These are phyloP conservation scores for Callipepla squamata DNA, from an alignment of 2,113 vertebrate genomes.

Conservation along the genomic window DNA sequence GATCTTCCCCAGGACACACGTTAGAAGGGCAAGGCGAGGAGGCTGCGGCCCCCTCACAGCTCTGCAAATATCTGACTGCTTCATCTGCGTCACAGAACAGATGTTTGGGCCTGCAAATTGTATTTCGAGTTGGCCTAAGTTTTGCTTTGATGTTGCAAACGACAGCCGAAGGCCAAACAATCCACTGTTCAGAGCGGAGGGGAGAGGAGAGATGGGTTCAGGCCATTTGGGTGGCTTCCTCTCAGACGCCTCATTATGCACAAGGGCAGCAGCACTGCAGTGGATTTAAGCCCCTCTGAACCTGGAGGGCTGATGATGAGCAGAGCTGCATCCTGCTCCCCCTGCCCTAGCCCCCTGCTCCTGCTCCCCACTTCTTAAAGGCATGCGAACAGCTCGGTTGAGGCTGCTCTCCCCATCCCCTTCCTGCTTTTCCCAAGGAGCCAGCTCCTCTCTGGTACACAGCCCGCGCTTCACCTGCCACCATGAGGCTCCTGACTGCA, in stretches of 20 bases:
- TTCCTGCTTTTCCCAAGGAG: not conserved
- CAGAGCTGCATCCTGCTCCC: not conserved
- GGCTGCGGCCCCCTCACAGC: not conserved
- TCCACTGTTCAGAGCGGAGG: not conserved
- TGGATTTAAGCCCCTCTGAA: not conserved
- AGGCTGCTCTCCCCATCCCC: not conserved
- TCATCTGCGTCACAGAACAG: not conserved
- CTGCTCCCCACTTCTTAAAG: not conserved
- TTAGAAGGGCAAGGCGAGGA: not conserved
- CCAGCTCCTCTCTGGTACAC: not conserved
- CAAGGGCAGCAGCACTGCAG: not conserved
- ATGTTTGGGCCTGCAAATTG: not conserved
- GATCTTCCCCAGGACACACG: slow-evolving; percentile 19
- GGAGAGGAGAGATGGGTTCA: not conserved
- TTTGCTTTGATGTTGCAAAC: slow-evolving; percentile 3
- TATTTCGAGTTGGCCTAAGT: not conserved
- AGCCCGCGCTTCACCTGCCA: not conserved
- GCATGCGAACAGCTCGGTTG: not conserved
- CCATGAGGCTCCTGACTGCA: not conserved
- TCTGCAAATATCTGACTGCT: not conserved
- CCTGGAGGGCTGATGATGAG: not conserved
- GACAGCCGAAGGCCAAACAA: not conserved
- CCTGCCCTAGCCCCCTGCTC: not conserved
- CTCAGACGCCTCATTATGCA: too few species aligned
- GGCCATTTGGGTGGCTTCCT: not conserved